phyloP scores from a whole-genome alignment of 2,113 vertebrate species.

The Corythoichthys haematopterus region DNA sequence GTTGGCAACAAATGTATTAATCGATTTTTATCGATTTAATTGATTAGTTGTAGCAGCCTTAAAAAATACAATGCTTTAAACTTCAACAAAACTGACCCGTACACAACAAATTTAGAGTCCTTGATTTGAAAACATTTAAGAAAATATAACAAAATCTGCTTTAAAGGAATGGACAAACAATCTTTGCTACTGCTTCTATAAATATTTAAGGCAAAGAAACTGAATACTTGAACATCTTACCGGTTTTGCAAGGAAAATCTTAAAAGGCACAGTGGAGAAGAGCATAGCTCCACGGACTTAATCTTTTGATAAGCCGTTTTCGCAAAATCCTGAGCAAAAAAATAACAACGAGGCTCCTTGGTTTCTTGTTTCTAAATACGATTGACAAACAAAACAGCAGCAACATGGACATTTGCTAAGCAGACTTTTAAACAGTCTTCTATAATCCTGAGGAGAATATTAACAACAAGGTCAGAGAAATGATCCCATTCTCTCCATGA shows the following conservation, averaged over 20 bases:
- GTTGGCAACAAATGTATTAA: too few species aligned
- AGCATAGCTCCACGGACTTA: conserved; percentile 36
- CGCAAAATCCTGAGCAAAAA: conserved; percentile 16
- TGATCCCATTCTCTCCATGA: conserved; percentile 28
- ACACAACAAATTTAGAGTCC: too few species aligned
- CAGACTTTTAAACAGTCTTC: conserved; percentile 14
- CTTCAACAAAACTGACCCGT: too few species aligned
- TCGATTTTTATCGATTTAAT: too few species aligned
- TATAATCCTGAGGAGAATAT: neutral
- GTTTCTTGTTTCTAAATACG: conserved; percentile 5
- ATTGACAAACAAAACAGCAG: neutral
- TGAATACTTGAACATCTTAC: conserved; percentile 35
- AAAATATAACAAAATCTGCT: too few species aligned
- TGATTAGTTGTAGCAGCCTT: too few species aligned
- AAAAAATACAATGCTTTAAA: too few species aligned
- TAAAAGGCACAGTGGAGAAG: conserved; percentile 46
- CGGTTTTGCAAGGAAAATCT: conserved; percentile 54
- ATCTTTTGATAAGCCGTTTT: conserved; percentile 9
- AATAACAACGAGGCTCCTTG: conserved; percentile 19
- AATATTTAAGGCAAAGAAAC: neutral
- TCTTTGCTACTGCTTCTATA: neutral
- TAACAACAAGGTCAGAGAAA: conserved; percentile 13
- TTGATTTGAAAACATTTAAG: too few species aligned
- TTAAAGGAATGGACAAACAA: neutral
- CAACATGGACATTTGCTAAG: neutral